phyloP scores from a whole-genome alignment of 2,113 vertebrate genomes.

The Otus sunia region DNA sequence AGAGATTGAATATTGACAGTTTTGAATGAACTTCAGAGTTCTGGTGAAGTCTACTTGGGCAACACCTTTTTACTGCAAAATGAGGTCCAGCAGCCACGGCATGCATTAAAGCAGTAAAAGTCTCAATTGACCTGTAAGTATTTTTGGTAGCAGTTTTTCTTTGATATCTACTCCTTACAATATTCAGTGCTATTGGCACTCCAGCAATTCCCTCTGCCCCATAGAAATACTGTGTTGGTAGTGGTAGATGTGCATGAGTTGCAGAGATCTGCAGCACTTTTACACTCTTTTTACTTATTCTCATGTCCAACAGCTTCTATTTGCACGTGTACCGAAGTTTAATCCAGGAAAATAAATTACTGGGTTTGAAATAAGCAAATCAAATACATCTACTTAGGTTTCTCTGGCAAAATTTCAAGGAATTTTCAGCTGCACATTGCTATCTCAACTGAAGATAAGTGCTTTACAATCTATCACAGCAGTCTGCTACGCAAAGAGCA shows the following conservation, averaged over 20 bases:
- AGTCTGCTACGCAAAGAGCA: neutral
- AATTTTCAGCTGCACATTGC: neutral
- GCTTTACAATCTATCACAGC: neutral
- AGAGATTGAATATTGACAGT: neutral
- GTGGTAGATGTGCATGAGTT: neutral
- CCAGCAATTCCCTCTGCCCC: neutral
- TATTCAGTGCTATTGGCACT: neutral
- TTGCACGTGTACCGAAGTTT: accelerated
- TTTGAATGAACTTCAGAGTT: neutral
- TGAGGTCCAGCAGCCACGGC: neutral
- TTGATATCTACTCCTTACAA: neutral
- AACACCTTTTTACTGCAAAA: neutral
- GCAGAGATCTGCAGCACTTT: neutral
- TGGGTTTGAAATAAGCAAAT: neutral
- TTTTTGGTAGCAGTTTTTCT: neutral
- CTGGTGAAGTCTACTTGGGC: neutral
- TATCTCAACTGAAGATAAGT: neutral
- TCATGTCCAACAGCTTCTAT: neutral
- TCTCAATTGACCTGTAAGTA: neutral
- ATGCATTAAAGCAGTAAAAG: neutral
- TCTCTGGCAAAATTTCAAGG: conserved; percentile 12
- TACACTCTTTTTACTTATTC: neutral
- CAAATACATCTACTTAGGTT: neutral
- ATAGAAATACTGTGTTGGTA: neutral
- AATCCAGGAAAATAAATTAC: neutral